A percentile compares a stretch with the other conserved stretches of the same genome.
These are phyloP conservation scores for Phrynocephalus guinanensis DNA, from an alignment of 2,797 vertebrate genomes.

Conservation along the genomic window DNA sequence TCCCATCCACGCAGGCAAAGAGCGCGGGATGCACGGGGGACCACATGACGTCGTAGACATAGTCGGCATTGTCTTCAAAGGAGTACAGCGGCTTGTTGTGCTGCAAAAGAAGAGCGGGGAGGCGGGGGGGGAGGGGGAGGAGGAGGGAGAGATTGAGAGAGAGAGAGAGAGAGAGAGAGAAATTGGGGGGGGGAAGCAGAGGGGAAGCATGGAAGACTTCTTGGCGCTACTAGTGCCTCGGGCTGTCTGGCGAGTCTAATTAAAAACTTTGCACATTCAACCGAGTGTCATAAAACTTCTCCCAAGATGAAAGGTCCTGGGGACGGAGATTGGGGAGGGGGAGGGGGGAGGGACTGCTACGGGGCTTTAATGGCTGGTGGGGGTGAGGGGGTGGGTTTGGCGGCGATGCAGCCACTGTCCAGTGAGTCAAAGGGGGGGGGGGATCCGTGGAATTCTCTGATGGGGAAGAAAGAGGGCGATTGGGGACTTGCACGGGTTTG, in stretches of 20 bases:
- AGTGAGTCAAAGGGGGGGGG: slow-evolving; percentile 68
- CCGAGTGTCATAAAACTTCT: slow-evolving; percentile 93
- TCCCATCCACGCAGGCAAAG: slow-evolving; percentile 95
- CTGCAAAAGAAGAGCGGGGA: slow-evolving; percentile 74
- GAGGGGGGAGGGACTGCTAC: slow-evolving; percentile 82
- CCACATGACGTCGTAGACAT: slow-evolving; percentile 98
- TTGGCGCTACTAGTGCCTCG: slow-evolving; percentile 95
- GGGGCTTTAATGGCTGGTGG: slow-evolving; percentile 77
- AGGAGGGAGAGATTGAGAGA: slow-evolving; percentile 54
- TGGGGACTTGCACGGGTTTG: too few relatives aligned
- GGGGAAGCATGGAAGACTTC: slow-evolving; percentile 82
- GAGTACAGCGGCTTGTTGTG: slow-evolving; percentile 98
- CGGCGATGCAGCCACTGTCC: slow-evolving; percentile 82
- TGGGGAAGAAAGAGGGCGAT: slow-evolving; percentile 23
- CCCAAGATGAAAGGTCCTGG: slow-evolving; percentile 90
- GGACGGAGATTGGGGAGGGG: slow-evolving; percentile 77
- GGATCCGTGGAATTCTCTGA: slow-evolving; percentile 15
- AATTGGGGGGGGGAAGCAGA: slow-evolving; percentile 50
- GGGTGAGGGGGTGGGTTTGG: background rate
- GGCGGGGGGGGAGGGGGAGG: slow-evolving; percentile 27
- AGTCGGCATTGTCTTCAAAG: slow-evolving; percentile 98
- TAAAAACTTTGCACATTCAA: slow-evolving; percentile 97
- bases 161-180: background rate
- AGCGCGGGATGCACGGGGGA: slow-evolving; percentile 94
- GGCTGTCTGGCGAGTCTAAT: slow-evolving; percentile 97